These are phyloP conservation scores for Bellardia pandia DNA, from an alignment of 2,888 invertebrate genomes.

Conservation along the genomic window DNA sequence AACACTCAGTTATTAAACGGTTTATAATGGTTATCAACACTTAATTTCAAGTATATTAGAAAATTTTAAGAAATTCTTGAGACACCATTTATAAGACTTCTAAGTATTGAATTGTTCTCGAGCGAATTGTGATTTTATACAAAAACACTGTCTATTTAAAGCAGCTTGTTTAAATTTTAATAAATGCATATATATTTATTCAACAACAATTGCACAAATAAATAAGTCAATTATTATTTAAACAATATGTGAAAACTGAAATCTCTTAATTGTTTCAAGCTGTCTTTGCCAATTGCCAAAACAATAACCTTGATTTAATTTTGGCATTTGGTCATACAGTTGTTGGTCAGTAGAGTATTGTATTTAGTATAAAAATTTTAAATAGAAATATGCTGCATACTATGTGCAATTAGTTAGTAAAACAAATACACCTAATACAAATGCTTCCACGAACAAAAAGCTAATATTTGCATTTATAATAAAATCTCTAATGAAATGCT, in stretches of 20 bases:
- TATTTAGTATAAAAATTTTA: background rate
- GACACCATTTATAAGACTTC: no score
- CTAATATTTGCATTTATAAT: background rate
- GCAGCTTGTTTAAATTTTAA: no score
- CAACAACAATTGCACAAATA: background rate
- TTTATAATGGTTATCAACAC: no score
- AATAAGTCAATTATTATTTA: background rate
- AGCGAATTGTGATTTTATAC: no score
- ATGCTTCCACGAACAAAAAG: background rate
- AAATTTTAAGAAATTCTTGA: no score
- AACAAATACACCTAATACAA: background rate
- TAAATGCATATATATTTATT: background rate
- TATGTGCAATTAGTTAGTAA: background rate
- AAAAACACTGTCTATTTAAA: no score
- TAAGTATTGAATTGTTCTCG: no score
- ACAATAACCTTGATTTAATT: slow-evolving; percentile 1
- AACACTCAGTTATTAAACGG: no score
- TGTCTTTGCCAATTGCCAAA: background rate
- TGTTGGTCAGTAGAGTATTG: background rate
- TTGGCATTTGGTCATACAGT: background rate
- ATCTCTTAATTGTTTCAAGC: slow-evolving; percentile 25
- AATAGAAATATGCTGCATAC: background rate
- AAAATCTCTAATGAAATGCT: background rate
- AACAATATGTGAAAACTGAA: background rate
- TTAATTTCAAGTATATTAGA: no score